Evolutionary conservation across 2,113 vertebrate genomes (phyloP).

Genomic region (Gymnogyps californianus): DNA sequence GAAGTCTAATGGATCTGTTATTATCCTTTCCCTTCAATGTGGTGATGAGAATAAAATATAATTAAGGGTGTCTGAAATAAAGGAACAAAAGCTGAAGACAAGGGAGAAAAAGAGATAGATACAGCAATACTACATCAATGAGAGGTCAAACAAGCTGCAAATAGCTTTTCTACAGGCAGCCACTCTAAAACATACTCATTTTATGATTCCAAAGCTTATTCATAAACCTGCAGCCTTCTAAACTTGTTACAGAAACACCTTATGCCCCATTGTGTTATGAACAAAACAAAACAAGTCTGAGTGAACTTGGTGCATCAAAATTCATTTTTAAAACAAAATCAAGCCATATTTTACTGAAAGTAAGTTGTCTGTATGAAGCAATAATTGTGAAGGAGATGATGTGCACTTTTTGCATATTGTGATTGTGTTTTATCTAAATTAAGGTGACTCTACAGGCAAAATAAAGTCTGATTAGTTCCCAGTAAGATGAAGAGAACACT

Average conservation of each 20-base stretch:
- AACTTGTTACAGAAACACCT: neutral
- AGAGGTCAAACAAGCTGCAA: neutral
- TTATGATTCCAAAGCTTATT: neutral
- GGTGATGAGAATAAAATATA: slow-evolving; percentile 26
- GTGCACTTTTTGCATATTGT: neutral
- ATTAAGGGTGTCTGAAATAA: slow-evolving; percentile 28
- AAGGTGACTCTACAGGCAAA: neutral
- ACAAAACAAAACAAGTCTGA: neutral
- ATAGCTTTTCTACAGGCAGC: neutral
- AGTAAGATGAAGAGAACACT: neutral
- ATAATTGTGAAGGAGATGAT: neutral
- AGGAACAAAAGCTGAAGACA: slow-evolving; percentile 15
- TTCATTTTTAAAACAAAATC: neutral
- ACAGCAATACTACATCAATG: neutral
- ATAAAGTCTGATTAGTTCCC: neutral
- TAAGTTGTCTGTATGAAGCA: neutral
- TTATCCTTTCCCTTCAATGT: slow-evolving; percentile 10
- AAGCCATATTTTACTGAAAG: neutral
- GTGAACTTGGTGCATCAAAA: neutral
- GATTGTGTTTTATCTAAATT: neutral
- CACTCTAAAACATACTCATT: neutral
- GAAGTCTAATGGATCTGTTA: slow-evolving; percentile 53
- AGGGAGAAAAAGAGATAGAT: neutral
- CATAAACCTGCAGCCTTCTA: neutral
- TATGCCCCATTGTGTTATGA: neutral